These are phyloP conservation scores for Condylura cristata DNA, from an alignment of 2,113 vertebrate genomes.

Conservation along the genomic window DNA sequence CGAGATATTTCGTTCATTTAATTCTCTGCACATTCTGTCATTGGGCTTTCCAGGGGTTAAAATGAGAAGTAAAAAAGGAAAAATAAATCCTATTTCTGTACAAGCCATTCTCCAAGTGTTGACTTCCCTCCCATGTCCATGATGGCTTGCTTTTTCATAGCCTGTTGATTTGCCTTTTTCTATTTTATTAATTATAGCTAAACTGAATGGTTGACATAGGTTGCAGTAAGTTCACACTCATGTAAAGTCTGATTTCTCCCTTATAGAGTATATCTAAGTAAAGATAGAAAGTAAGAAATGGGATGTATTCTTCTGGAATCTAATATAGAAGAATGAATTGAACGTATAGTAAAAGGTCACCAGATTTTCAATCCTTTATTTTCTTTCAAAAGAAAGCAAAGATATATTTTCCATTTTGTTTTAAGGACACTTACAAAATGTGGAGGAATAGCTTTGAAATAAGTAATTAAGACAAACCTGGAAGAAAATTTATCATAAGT, in stretches of 20 bases:
- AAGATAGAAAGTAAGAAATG: neutral
- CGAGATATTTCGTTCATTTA: neutral
- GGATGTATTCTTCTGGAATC: neutral
- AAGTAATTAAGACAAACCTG: conserved; percentile 2
- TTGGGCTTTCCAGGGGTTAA: neutral
- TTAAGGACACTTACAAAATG: neutral
- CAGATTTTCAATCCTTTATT: neutral
- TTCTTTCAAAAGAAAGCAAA: neutral
- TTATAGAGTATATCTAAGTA: neutral
- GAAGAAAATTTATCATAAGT: neutral
- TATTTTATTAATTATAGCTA: neutral
- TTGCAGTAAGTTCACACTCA: neutral
- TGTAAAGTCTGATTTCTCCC: neutral
- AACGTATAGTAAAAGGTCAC: neutral
- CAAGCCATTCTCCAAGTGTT: neutral
- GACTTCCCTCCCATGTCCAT: neutral
- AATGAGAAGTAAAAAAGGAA: neutral
- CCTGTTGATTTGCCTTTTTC: neutral
- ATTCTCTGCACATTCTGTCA: neutral
- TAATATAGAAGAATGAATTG: neutral
- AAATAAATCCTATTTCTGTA: neutral
- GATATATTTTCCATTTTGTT: neutral
- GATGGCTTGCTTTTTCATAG: neutral
- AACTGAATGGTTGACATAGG: neutral
- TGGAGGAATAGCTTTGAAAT: neutral